Base-by-base conservation (phyloP, 1,140 invertebrate genomes). In the Lordiphosa collinella region DNA sequence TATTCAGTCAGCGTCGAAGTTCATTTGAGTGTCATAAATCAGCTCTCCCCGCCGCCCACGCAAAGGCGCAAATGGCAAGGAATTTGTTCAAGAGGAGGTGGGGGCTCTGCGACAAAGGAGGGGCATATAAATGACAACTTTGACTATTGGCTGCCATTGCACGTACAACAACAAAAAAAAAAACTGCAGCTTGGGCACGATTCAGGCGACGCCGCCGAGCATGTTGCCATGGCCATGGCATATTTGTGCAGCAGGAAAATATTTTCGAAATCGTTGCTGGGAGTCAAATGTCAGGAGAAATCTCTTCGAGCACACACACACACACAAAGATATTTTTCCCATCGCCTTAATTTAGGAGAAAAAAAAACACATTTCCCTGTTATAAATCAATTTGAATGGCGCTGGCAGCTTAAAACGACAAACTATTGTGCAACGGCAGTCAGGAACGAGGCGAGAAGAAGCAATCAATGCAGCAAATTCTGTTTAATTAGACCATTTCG, bases 1-100 rank as follows among this genome's bases (percentile, higher is more conserved):
- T 84, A 84, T 84, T 76, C 72, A 68, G 72, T 82, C 68, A 65
- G 65, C 76, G 78, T 84, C 78, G 72, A 73, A 84, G 78, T 82
- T 84, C 78, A 84, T 84, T 84, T 82, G 68, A 82, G 78, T 76
- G 68, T 69, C 78, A 84, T 84, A 84, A 84, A 84, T 84, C 78
- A 84, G 78, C 46, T 64, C 48, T n/a, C 65, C 49, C 22, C 38
- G 35, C 36, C 16, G 34, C 36, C 37, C 40, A 46, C 16, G 16
- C 37, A 32, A 46, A 48, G 31, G 29, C 46, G 43, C 31, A 22
- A 32, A 40, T 47, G 44, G 44, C 29, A 47, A 40, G 32, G 41
- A 67, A 58, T 54, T 49, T 38, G 50, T 37, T 38, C n/a, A 7
- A 25, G 25, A 10, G 34, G 32, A 32, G 25, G 29, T 3, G 22